phyloP scores from a whole-genome alignment of 2,113 vertebrate genomes.

The Lophotis ruficrista region DNA sequence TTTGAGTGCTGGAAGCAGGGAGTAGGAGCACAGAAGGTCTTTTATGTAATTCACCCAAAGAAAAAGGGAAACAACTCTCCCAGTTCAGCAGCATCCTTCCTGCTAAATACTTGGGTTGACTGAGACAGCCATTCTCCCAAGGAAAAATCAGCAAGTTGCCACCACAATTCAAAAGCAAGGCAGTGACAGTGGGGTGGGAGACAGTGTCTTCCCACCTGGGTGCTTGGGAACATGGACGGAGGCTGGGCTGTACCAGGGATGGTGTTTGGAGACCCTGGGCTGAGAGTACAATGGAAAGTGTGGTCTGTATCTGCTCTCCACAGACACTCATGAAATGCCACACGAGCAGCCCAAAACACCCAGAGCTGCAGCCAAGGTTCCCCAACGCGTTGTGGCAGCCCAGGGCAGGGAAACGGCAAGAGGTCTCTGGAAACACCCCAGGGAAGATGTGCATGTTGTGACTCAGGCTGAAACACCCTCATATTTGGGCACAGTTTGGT shows the following conservation, averaged over 20 bases:
- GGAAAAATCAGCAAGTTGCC: background rate
- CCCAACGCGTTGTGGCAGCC: fast-evolving
- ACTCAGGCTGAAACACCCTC: background rate
- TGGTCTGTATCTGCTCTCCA: background rate
- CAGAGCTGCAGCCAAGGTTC: background rate
- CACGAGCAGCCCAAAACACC: background rate
- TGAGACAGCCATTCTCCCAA: background rate
- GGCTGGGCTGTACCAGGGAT: background rate
- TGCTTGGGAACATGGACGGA: background rate
- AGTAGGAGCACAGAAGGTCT: background rate
- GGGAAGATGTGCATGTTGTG: background rate
- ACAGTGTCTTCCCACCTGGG: background rate
- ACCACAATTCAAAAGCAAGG: background rate
- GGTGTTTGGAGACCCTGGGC: background rate
- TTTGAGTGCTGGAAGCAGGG: background rate
- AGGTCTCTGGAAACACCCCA: background rate
- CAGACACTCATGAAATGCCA: background rate
- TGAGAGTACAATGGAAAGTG: background rate
- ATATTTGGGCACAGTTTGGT: background rate
- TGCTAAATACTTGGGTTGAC: background rate
- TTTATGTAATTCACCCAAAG: background rate
- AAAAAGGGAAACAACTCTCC: background rate
- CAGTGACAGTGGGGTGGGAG: fast-evolving
- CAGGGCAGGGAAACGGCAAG: background rate
- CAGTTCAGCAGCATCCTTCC: background rate